Evolutionary conservation across 2,888 invertebrate genomes (phyloP).

Genomic region (Drosophila merina): DNA sequence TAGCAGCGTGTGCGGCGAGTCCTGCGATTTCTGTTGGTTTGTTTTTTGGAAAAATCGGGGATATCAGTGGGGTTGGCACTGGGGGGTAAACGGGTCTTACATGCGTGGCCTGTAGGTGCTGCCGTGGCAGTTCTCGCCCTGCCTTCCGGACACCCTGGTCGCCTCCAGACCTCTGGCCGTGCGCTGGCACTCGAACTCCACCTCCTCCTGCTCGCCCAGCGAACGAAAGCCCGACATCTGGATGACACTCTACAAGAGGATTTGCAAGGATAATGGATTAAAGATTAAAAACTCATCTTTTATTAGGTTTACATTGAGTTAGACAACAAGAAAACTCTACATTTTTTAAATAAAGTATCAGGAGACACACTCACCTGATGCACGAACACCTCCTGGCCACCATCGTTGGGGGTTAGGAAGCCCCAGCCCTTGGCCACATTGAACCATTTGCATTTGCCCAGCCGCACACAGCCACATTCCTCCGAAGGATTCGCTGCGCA

Average conservation of each 20-base stretch:
- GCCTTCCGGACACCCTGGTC: constrained; percentile 92
- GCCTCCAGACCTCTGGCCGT: constrained; percentile 95
- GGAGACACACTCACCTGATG: constrained; percentile 89
- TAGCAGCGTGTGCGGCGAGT: constrained; percentile 96
- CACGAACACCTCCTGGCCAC: constrained; percentile 95
- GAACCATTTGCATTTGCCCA: constrained; percentile 97
- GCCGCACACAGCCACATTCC: constrained; percentile 85
- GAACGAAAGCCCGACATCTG: constrained; percentile 94
- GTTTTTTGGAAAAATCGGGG: neutral
- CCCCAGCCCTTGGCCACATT: constrained; percentile 98
- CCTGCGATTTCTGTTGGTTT: constrained; percentile 85
- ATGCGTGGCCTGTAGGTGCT: constrained; percentile 90
- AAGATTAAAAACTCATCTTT: too few species aligned
- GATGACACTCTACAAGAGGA: constrained; percentile 89
- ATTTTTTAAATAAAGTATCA: too few species aligned
- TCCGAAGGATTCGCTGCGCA: constrained; percentile 66
- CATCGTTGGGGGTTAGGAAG: constrained; percentile 95
- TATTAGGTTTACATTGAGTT: too few species aligned
- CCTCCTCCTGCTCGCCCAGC: constrained; percentile 93
- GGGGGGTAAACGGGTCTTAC: constrained; percentile 42
- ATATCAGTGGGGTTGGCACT: neutral
- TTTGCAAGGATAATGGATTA: neutral
- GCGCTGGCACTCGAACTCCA: constrained; percentile 93
- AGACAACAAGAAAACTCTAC: too few species aligned
- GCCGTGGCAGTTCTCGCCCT: constrained; percentile 91